These are phyloP conservation scores for Orchestes rusci DNA, from an alignment of 2,888 invertebrate species.

Conservation along the genomic window DNA sequence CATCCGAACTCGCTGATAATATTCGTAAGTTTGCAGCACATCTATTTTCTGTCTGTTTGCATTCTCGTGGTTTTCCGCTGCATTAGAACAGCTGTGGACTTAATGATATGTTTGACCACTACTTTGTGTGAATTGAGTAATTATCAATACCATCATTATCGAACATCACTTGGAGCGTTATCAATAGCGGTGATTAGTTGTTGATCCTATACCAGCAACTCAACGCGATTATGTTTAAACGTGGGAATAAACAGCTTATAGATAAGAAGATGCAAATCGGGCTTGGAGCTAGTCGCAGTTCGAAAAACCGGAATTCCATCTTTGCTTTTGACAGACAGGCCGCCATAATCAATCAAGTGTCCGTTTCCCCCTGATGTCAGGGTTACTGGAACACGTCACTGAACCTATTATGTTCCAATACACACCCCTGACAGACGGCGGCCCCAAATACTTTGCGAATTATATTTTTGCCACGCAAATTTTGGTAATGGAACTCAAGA, in stretches of 20 bases:
- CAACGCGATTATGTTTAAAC: too few relatives aligned
- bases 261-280: too few relatives aligned
- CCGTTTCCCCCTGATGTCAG: constrained; percentile 38
- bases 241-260: too few relatives aligned
- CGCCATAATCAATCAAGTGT: constrained; percentile 43
- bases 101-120: constrained; percentile 14
- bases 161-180: too few relatives aligned
- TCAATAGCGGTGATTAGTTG: too few relatives aligned
- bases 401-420: constrained; percentile 47
- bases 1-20: too few relatives aligned
- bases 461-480: neutral
- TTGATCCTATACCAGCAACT: too few relatives aligned
- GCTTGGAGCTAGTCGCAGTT: constrained; percentile 1
- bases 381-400: constrained; percentile 48
- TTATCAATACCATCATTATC: too few relatives aligned
- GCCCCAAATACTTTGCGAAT: constrained; percentile 15
- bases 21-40: constrained; percentile 3
- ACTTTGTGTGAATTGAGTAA: constrained; percentile 14
- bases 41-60: constrained; percentile 14
- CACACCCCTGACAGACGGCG: constrained; percentile 32
- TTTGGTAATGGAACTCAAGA: neutral
- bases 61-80: constrained; percentile 20
- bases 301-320: constrained; percentile 28
- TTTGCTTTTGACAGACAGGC: constrained; percentile 47
- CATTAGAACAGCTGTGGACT: constrained; percentile 20